Evolutionary conservation across 2,113 vertebrate genomes (phyloP).

Genomic region (Panthera leo): DNA sequence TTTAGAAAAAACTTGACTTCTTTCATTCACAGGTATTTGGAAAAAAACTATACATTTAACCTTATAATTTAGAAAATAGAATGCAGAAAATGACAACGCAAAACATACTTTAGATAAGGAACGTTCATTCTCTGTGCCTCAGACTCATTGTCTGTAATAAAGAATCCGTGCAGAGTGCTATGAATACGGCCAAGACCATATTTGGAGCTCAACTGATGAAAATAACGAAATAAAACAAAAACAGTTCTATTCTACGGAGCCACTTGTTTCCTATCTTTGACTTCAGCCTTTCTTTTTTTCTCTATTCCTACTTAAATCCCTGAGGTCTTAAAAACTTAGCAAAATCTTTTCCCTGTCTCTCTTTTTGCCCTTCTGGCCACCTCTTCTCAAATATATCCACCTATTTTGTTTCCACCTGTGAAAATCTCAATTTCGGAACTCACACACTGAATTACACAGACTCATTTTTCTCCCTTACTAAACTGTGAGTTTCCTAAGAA

Average conservation of each 20-base stretch:
- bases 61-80: not conserved
- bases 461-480: not conserved
- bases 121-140: not conserved
- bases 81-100: not conserved
- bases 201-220: not conserved
- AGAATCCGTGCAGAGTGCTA: not conserved
- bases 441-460: not conserved
- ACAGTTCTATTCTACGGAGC: not conserved
- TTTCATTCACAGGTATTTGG: not conserved
- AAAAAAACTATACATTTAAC: not conserved
- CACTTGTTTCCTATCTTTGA: not conserved
- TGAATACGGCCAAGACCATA: not conserved
- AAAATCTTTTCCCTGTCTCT: not conserved
- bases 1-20: not conserved
- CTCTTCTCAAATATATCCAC: not conserved
- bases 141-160: not conserved
- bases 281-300: not conserved
- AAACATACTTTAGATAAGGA: not conserved
- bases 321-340: not conserved
- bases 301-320: not conserved
- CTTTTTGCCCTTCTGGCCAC: not conserved
- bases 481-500: not conserved
- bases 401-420: not conserved
- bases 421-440: not conserved
- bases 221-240: not conserved